Base-by-base conservation (phyloP, 2,888 invertebrate genomes). In the Pediacus dermestoides region DNA sequence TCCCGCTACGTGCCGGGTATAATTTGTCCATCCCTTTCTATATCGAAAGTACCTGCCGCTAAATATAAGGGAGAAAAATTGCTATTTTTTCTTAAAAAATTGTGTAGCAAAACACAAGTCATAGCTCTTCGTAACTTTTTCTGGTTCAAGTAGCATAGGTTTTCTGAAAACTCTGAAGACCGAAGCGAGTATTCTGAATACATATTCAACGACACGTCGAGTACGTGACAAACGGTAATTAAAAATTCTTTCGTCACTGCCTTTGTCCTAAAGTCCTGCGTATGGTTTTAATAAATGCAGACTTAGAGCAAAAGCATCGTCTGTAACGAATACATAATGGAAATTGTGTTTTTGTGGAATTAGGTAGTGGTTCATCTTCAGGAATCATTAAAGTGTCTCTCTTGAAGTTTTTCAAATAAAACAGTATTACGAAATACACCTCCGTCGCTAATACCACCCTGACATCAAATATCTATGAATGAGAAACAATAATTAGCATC, bases 401-500 rank as follows among this genome's bases (percentile, higher is more conserved):
- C 46, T 30, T 13, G 59, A 10, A 43, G 9, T 33, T 30, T 30
- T 8, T 36, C 2, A 9, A 33, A 25, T 12, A 40, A 36, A 15
- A 4, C 16, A 2, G 37, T 36, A 27, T 46, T 44, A 32, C 44
- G 34, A 11, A 58, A 59, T 14, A 60, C 48, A 8, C 57, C 61
- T 14, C 60, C 56, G 44, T 65, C 63, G 11, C 50, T 57, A 31
- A 60, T 53, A n/a, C n/a, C n/a, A n/a, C n/a, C n/a, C n/a, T n/a
- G n/a, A n/a, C n/a, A n/a, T n/a, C n/a, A n/a, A n/a, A n/a, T n/a
- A n/a, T n/a, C n/a, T n/a, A n/a, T n/a, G n/a, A n/a, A n/a, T n/a
- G 55, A 39, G 47, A 64, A 64, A 3, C 57, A 57, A 39, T 64
- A 68, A 38, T 68, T 46, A 11, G 64, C 63, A 53, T 70, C 65